These are phyloP conservation scores for Discoglossus pictus DNA, from an alignment of 2,797 vertebrate genomes.

Conservation along the genomic window DNA sequence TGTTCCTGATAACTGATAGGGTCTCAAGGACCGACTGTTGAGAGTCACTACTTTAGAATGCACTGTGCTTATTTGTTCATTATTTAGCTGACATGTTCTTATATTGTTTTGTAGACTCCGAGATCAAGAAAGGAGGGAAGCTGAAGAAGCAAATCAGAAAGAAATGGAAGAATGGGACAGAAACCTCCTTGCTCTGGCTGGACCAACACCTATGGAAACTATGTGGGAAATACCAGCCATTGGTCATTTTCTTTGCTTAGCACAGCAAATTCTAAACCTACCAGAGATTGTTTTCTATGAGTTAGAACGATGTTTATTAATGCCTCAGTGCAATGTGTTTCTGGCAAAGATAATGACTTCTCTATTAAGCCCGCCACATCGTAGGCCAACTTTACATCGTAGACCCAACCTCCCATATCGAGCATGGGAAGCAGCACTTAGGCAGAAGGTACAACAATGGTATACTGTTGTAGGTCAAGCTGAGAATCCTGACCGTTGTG, in stretches of 20 bases:
- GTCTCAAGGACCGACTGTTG: too few species aligned
- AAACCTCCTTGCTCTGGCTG: conserved; percentile 82
- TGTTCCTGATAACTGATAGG: too few species aligned
- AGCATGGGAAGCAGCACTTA: conserved; percentile 90
- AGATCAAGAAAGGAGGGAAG: conserved; percentile 92
- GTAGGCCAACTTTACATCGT: conserved; percentile 84
- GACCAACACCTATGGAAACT: conserved; percentile 81
- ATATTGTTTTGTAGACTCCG: conserved; percentile 75
- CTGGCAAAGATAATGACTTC: conserved; percentile 97
- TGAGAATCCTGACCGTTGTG: conserved; percentile 76
- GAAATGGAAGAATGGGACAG: conserved; percentile 96
- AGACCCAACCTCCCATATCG: conserved; percentile 84
- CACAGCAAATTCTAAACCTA: conserved; percentile 91
- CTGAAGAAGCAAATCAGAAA: conserved; percentile 91
- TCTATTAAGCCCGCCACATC: conserved; percentile 85
- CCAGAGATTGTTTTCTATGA: conserved; percentile 97
- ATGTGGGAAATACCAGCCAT: conserved; percentile 98
- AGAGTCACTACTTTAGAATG: too few species aligned
- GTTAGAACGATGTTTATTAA: conserved; percentile 93
- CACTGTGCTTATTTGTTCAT: too few species aligned
- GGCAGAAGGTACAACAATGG: conserved; percentile 88
- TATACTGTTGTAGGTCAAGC: conserved; percentile 81
- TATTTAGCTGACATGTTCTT: not conserved
- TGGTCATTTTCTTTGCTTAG: conserved; percentile 96
- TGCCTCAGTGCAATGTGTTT: conserved; percentile 93